Percentiles rank a stretch among this genome's conserved stretches.
Conservation (phyloP, 2,113 vertebrate species). For the Podiceps cristatus region DNA sequence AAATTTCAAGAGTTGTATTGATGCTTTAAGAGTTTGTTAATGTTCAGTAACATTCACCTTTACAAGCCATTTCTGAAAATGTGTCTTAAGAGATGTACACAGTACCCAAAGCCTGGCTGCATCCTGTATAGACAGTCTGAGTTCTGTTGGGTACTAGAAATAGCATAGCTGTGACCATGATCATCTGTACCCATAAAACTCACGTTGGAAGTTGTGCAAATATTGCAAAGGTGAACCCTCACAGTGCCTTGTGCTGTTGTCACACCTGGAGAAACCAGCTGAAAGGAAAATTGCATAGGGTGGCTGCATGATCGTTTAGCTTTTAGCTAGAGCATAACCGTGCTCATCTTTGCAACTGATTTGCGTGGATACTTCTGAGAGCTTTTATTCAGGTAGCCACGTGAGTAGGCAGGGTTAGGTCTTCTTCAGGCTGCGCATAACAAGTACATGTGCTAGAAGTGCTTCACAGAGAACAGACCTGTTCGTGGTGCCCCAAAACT, state of each 20-base stretch:
- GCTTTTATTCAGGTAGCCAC: neutral
- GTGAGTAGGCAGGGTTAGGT: neutral
- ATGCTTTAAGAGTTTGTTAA: neutral
- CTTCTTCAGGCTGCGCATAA: neutral
- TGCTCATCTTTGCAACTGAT: neutral
- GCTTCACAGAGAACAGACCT: neutral
- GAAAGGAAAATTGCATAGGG: neutral
- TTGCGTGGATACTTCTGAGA: rapidly evolving
- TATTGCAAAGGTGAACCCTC: neutral
- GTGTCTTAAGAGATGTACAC: neutral
- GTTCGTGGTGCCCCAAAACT: neutral
- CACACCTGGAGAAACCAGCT: neutral
- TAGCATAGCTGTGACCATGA: neutral
- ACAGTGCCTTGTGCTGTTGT: rapidly evolving
- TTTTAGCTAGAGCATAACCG: neutral
- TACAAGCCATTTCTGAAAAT: neutral
- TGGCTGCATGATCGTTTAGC: neutral
- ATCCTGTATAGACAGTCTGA: rapidly evolving
- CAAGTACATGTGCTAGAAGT: neutral
- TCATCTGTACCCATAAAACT: neutral
- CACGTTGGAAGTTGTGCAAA: neutral
- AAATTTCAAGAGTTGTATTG: neutral
- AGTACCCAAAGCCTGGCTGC: neutral
- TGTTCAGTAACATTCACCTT: neutral
- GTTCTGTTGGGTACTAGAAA: neutral